Conservation (phyloP, 2,113 vertebrate species). For the Rhinichthys klamathensis region DNA sequence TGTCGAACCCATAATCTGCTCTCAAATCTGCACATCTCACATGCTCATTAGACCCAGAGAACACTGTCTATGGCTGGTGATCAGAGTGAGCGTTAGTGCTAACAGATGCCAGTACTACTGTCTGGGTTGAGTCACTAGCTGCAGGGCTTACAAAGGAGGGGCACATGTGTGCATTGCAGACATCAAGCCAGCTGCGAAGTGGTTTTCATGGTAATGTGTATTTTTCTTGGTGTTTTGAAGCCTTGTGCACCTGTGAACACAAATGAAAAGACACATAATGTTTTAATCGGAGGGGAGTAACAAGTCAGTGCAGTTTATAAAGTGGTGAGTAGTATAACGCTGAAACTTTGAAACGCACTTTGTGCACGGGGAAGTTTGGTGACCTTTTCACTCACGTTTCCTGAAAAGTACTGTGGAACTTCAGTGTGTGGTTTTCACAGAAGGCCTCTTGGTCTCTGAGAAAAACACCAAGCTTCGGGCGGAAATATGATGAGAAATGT, state of each 20-base stretch:
- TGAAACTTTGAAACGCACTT: not conserved
- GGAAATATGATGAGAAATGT: slow-evolving; percentile 18
- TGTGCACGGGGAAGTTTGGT: not conserved
- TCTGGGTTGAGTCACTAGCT: slow-evolving; percentile 38
- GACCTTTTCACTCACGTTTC: slow-evolving; percentile 16
- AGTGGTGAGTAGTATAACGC: not conserved
- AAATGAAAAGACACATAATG: slow-evolving; percentile 20
- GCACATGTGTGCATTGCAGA: slow-evolving; percentile 6
- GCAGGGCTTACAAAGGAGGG: slow-evolving; percentile 11
- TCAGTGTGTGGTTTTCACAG: slow-evolving; percentile 36
- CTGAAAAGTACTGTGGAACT: slow-evolving; percentile 17
- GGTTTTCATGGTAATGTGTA: slow-evolving; percentile 7
- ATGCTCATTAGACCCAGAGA: slow-evolving; percentile 24
- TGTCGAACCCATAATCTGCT: not conserved
- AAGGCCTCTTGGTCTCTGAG: slow-evolving; percentile 28
- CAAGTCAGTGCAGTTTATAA: slow-evolving; percentile 8
- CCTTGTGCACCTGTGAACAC: slow-evolving; percentile 43
- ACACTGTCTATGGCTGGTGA: slow-evolving; percentile 13
- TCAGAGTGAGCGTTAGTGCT: not conserved
- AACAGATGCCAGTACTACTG: slow-evolving; percentile 35
- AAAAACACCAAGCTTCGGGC: slow-evolving; percentile 14
- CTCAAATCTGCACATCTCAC: not conserved
- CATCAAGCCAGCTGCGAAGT: slow-evolving; percentile 38
- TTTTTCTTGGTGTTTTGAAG: slow-evolving; percentile 35
- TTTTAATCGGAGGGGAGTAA: not conserved